A percentile compares a stretch with the other conserved stretches of the same genome.
These are phyloP conservation scores for Orcinus orca DNA, from an alignment of 2,113 vertebrate species.

Conservation along the genomic window DNA sequence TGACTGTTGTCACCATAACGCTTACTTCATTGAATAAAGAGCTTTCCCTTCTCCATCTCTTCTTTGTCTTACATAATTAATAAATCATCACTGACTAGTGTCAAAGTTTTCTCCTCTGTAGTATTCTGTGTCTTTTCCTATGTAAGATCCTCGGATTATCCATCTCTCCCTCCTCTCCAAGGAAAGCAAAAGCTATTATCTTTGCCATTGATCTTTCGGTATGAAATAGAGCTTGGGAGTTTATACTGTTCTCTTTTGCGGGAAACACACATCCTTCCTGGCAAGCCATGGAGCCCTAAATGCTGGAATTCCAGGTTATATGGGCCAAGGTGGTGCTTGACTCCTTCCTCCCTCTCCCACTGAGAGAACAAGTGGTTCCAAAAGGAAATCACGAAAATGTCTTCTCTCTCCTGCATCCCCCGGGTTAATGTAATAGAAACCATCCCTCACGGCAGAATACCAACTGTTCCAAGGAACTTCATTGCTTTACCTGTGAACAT, in stretches of 20 bases:
- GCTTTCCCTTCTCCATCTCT: neutral
- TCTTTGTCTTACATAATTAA: neutral
- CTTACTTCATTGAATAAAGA: neutral
- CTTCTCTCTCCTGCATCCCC: constrained; percentile 15
- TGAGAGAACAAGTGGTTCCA: constrained; percentile 18
- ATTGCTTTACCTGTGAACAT: neutral
- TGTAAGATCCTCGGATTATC: neutral
- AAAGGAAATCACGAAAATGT: neutral
- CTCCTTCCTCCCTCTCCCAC: neutral
- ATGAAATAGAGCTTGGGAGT: neutral
- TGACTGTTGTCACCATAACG: neutral
- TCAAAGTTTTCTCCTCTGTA: neutral
- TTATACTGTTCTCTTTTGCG: neutral
- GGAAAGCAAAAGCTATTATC: neutral
- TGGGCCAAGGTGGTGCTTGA: neutral
- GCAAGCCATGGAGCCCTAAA: neutral
- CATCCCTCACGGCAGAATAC: constrained; percentile 36
- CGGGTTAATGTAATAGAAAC: neutral
- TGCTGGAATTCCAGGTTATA: neutral
- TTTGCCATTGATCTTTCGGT: neutral
- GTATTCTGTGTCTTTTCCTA: neutral
- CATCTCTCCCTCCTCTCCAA: neutral
- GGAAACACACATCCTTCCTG: neutral
- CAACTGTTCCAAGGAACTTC: neutral
- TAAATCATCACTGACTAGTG: neutral